Base-by-base conservation (phyloP, 2,888 invertebrate genomes). In the Eustalomyia histrio region DNA sequence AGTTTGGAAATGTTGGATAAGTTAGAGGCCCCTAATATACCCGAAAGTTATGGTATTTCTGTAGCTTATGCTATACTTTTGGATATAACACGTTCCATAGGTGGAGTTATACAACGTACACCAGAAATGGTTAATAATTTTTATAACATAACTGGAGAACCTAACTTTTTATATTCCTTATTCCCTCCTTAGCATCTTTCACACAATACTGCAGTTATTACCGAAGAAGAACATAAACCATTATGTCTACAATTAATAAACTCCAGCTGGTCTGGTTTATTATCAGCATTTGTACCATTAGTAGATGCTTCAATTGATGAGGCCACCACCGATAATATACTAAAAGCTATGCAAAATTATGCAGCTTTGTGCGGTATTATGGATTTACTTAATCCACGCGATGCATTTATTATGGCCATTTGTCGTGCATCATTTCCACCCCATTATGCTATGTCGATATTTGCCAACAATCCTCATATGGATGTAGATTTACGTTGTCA, bases 31-130 rank as follows among this genome's bases (percentile, higher is more conserved):
- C 98, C 98, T 0, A 91, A 93, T 12, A 96, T 99, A 84, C 97
- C 97, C n/a, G 98, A 99, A 83, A 99, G 99, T 0, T 99, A 99
- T 91, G 98, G 98, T 5, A 95, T 99, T 79, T 98, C 99, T 0
- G 94, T 99, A 52, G 97, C 98, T 0, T 99, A 98, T 91, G 96
- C 97, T 5, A 97, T 97, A 89, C 92, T 99, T 55, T 92, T 98
- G 88, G 99, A 99, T 90, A 95, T 97, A 83, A 96, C 98, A 67
- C 93, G 97, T 8, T 97, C 96, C 9, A 94, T 96, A 84, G 94
- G 95, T 47, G 92, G 94, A 85, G 95, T 94, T 24, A 94, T 88
- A 79, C 89, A 89, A 68, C 87, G 88, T 10, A 95, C 80, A 92
- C 93, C 86, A 93, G 94, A 55, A 91, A 76, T 84, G 84, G 86